A percentile compares a stretch with the other conserved stretches of the same genome.
Conservation (phyloP, 2,888 invertebrate genomes). For the Tryphoninae sp. region DNA sequence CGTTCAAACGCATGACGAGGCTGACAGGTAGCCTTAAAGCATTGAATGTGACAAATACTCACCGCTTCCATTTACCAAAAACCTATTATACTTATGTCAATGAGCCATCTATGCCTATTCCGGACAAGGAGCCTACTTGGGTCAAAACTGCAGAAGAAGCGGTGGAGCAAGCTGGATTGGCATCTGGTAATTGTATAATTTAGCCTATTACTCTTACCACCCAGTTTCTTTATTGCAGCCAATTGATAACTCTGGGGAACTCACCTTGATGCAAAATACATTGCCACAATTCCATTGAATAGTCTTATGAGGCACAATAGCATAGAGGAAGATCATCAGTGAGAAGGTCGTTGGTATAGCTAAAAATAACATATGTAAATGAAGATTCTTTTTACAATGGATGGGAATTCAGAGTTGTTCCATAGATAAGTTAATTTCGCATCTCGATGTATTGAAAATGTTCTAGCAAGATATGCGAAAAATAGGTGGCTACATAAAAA, state of each 20-base stretch:
- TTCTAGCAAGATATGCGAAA: no score
- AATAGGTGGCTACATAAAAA: no score
- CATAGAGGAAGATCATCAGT: background rate
- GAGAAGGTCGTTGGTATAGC: background rate
- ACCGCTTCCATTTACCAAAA: conserved; percentile 79
- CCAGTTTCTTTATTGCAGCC: background rate
- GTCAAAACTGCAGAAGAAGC: conserved; percentile 88
- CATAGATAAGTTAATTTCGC: no score
- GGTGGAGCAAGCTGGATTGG: conserved; percentile 86
- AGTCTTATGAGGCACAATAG: background rate
- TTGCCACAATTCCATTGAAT: background rate
- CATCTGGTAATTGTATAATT: conserved; percentile 86
- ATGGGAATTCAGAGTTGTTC: no score
- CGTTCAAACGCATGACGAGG: conserved; percentile 73
- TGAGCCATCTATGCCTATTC: conserved; percentile 91
- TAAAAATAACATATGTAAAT: background rate
- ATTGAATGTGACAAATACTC: conserved; percentile 63
- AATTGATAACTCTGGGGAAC: background rate
- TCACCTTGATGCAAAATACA: background rate
- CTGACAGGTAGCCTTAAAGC: conserved; percentile 71
- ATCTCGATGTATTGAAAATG: no score
- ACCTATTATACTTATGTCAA: conserved; percentile 90
- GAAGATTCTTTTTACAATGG: no score
- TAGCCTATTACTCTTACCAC: background rate
- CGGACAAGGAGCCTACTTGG: conserved; percentile 88